Conservation (phyloP, 2,888 invertebrate genomes). For the Ethmia dodecea region DNA sequence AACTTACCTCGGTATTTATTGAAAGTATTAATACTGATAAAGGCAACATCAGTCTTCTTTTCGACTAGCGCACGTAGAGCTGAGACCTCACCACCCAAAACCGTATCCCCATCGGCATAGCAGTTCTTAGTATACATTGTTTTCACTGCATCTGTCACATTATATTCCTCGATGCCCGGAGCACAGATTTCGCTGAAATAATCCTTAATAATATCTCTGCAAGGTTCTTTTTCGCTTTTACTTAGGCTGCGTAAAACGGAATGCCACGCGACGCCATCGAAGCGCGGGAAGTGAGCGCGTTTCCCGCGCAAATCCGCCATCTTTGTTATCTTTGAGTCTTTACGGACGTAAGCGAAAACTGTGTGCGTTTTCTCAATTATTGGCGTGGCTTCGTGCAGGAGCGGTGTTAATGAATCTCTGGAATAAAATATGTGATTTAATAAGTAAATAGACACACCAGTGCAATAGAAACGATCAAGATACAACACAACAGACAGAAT, state of each 20-base stretch:
- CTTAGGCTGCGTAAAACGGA: slow-evolving; percentile 69
- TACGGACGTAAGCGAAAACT: slow-evolving; percentile 83
- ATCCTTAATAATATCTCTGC: slow-evolving; percentile 53
- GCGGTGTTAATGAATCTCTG: slow-evolving; percentile 76
- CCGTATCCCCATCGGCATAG: slow-evolving; percentile 39
- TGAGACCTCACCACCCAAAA: slow-evolving; percentile 75
- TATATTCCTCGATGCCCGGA: slow-evolving; percentile 47
- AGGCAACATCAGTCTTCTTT: slow-evolving; percentile 86
- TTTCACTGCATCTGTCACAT: slow-evolving; percentile 23
- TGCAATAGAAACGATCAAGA: too few species aligned
- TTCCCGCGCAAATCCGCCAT: slow-evolving; percentile 83
- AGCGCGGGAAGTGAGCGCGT: slow-evolving; percentile 88
- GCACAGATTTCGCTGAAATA: slow-evolving; percentile 85
- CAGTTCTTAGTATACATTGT: slow-evolving; percentile 42
- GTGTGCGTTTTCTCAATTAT: slow-evolving; percentile 78
- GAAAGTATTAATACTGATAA: slow-evolving; percentile 80
- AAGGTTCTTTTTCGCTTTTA: slow-evolving; percentile 52
- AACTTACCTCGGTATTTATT: slow-evolving; percentile 78
- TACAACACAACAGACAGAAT: too few species aligned
- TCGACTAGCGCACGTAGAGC: slow-evolving; percentile 82
- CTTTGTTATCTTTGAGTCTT: slow-evolving; percentile 70
- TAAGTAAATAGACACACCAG: too few species aligned
- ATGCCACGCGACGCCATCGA: slow-evolving; percentile 84
- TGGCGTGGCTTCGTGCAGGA: slow-evolving; percentile 80
- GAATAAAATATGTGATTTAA: slow-evolving; percentile 22